Evolutionary conservation across 2,797 vertebrate species (phyloP).

Genomic region (Brachyalestes nurse): DNA sequence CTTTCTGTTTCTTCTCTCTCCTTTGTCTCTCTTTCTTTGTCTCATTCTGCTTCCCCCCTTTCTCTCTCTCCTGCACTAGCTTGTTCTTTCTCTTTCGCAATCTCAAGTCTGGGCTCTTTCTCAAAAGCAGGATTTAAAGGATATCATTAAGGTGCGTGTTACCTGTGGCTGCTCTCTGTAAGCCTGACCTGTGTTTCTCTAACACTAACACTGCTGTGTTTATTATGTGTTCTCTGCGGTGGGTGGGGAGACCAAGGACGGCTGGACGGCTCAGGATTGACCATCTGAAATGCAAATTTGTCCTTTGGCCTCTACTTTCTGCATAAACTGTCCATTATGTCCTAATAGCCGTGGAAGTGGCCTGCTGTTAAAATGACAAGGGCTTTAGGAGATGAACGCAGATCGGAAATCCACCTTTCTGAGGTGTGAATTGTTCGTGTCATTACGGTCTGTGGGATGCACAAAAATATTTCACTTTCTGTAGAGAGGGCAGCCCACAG

Average conservation of each 20-base stretch:
- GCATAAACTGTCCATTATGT: neutral
- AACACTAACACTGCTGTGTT: neutral
- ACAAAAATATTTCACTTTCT: neutral
- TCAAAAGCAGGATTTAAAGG: slow-evolving; percentile 41
- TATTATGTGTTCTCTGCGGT: neutral
- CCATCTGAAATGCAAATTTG: neutral
- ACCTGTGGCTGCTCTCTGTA: slow-evolving; percentile 19
- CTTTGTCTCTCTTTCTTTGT: neutral
- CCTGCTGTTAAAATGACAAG: neutral
- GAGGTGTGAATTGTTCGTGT: neutral
- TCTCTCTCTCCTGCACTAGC: neutral
- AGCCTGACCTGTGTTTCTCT: slow-evolving; percentile 22
- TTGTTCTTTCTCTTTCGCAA: slow-evolving; percentile 51
- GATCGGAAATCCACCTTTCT: neutral
- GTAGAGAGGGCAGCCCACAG: neutral
- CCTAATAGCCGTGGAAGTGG: neutral
- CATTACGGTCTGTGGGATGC: neutral
- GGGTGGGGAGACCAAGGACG: too few relatives aligned
- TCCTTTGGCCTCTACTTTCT: neutral
- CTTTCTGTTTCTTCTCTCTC: neutral
- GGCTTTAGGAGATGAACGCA: neutral
- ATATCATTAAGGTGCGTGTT: slow-evolving; percentile 39
- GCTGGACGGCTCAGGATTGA: neutral
- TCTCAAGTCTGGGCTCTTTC: slow-evolving; percentile 19
- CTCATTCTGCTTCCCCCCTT: neutral